Evolutionary conservation across 1,140 invertebrate species (phyloP).

Genomic region (Octopus sinensis): DNA sequence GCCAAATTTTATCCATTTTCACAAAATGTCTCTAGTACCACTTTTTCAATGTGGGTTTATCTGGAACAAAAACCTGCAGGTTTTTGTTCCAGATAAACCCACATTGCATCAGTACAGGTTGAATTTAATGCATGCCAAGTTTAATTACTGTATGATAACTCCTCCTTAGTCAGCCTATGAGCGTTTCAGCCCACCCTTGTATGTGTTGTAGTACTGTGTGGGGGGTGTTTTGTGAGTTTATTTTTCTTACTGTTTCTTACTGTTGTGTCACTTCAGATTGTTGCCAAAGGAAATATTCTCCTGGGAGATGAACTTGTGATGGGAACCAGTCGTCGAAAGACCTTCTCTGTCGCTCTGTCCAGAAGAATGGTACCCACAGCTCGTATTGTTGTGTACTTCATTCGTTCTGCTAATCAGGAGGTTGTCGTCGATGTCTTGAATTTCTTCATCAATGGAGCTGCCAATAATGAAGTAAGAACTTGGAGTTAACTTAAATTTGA

Average conservation of each 20-base stretch:
- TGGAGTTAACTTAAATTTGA: no score
- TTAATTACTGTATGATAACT: no score
- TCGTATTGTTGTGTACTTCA: constrained; percentile 84
- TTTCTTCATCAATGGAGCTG: constrained; percentile 91
- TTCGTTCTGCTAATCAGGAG: constrained; percentile 73
- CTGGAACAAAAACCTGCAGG: no score
- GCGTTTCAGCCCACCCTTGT: background rate
- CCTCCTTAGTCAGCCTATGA: no score
- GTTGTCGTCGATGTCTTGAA: constrained; percentile 88
- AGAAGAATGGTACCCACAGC: constrained; percentile 92
- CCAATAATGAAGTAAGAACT: constrained; percentile 56
- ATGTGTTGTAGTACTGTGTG: background rate
- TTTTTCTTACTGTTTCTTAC: background rate
- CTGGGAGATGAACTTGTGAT: constrained; percentile 53
- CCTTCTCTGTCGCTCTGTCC: constrained; percentile 83
- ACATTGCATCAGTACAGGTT: no score
- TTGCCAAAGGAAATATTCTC: constrained; percentile 54
- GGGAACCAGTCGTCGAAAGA: constrained; percentile 61
- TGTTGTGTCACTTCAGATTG: constrained; percentile 38
- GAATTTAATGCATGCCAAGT: no score
- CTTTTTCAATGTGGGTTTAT: no score
- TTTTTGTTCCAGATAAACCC: no score
- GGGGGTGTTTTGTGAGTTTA: background rate
- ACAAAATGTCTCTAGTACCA: no score
- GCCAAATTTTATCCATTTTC: no score